Evolutionary conservation across 2,113 vertebrate genomes (phyloP), one percentile per base, ranked within the genome.

Genomic region (pig (Sus scrofa)): DNA sequence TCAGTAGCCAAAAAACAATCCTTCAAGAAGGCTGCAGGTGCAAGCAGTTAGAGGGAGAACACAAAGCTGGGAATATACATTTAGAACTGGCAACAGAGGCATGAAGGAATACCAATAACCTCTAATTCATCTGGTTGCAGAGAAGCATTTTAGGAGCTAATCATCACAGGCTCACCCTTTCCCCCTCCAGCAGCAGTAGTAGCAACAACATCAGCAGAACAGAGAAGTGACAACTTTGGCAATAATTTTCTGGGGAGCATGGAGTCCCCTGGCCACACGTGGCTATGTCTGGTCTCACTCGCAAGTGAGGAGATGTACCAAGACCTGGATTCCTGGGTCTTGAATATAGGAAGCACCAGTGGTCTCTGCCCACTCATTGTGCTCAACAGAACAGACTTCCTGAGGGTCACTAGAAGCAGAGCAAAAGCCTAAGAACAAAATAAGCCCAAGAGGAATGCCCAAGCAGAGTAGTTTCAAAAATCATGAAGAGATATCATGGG

Each of bases 261-360:
- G 13, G 30, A 70, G 30, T 63, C n/a, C 39, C 63, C 44, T 79
- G 63, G n/a, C 14, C 16, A 8, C 32, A 56, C 3, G 14, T 74
- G 68, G 54, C 39, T 19, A 52, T 30, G 12, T 3, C 3, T 26
- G 34, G 9, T 37, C 15, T 7, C 6, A 22, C 14, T 39, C 34
- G 32, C 18, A 91, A 85, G 24, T 60, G 71, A 54, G 19, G 10
- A 73, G 32, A 60, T 26, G 18, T 24, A 26, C 11, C 2, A 91
- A 14, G n/a, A 77, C 15, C 19, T 30, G 30, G 13, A 89, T n/a
- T 0, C 0, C 44, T 32, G 32, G 7, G 0, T 12, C 37, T 19
- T 58, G 34, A 56, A 18, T 6, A 58, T 3, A 71, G 44, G 22
- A 60, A 32, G n/a, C 18, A 26, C 2, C 8, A 8, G 9, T 26